Conservation (phyloP, 2,888 invertebrate genomes). For the Synanthedon formicaeformis region DNA sequence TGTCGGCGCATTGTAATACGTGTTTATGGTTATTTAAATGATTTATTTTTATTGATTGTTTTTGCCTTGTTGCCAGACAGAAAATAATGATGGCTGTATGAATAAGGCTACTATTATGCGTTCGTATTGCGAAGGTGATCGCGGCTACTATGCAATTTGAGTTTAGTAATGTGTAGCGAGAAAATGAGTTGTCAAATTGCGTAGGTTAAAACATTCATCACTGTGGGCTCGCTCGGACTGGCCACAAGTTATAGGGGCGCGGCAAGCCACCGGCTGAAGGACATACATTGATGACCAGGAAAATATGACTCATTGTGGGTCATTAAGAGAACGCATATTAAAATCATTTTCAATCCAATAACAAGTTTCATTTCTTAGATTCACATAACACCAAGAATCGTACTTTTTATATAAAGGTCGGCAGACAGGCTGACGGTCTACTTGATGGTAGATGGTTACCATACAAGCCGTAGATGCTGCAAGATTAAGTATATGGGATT, state of each 20-base stretch:
- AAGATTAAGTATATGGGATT: too few species aligned
- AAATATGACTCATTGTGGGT: too few species aligned
- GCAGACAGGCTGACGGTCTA: too few species aligned
- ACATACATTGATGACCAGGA: not conserved
- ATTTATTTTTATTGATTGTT: slow-evolving; percentile 72
- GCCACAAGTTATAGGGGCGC: slow-evolving; percentile 11
- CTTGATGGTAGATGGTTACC: too few species aligned
- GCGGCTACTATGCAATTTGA: slow-evolving; percentile 57
- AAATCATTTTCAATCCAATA: too few species aligned
- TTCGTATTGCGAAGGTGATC: slow-evolving; percentile 58
- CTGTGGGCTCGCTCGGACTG: slow-evolving; percentile 19
- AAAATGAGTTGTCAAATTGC: slow-evolving; percentile 66
- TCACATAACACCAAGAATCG: too few species aligned
- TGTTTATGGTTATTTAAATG: slow-evolving; percentile 71
- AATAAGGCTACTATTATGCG: slow-evolving; percentile 61
- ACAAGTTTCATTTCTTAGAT: too few species aligned
- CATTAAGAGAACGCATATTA: too few species aligned
- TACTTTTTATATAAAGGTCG: too few species aligned
- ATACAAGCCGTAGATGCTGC: too few species aligned
- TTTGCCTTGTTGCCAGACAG: slow-evolving; percentile 69
- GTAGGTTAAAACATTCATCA: slow-evolving; percentile 52
- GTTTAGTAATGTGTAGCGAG: slow-evolving; percentile 60
- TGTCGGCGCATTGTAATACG: slow-evolving; percentile 66
- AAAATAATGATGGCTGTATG: slow-evolving; percentile 65
- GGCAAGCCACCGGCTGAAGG: not conserved